phyloP scores from a whole-genome alignment of 2,888 invertebrate genomes.

The Anorthoa munda region DNA sequence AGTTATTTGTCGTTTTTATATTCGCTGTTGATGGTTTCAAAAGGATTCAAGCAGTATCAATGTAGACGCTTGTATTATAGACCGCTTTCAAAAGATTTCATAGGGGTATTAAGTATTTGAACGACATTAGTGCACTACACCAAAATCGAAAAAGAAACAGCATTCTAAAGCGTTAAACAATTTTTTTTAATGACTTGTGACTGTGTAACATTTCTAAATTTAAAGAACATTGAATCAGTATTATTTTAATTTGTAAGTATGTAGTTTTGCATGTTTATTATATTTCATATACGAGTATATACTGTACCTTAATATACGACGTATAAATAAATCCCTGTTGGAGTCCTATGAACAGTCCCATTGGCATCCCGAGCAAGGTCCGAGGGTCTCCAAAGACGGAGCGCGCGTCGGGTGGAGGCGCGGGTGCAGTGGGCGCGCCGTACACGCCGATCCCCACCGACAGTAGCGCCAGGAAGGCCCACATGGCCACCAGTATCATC shows the following conservation, averaged over 20 bases:
- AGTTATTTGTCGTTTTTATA: background rate
- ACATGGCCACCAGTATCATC: conserved; percentile 79
- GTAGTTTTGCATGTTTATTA: background rate
- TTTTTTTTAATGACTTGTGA: too few species aligned
- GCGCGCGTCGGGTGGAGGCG: conserved; percentile 82
- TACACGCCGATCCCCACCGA: conserved; percentile 81
- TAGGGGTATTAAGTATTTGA: too few species aligned
- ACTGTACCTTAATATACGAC: conserved; percentile 94
- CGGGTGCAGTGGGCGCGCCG: conserved; percentile 81
- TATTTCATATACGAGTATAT: background rate
- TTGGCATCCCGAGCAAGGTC: conserved; percentile 93
- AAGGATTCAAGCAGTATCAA: too few species aligned
- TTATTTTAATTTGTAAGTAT: too few species aligned
- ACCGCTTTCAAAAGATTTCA: too few species aligned
- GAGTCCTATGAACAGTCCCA: conserved; percentile 95
- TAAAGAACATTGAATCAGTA: too few species aligned
- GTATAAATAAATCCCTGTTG: conserved; percentile 96
- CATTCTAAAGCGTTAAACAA: too few species aligned
- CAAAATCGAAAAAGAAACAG: too few species aligned
- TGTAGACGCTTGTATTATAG: too few species aligned
- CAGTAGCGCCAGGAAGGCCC: conserved; percentile 80
- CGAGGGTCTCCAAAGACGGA: conserved; percentile 91
- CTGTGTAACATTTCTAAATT: too few species aligned
- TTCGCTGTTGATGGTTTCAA: background rate
- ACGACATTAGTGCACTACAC: too few species aligned